A percentile compares a stretch with the other conserved stretches of the same genome.
These are phyloP conservation scores for Tortricodes alternella DNA, from an alignment of 2,888 invertebrate genomes.

Conservation along the genomic window DNA sequence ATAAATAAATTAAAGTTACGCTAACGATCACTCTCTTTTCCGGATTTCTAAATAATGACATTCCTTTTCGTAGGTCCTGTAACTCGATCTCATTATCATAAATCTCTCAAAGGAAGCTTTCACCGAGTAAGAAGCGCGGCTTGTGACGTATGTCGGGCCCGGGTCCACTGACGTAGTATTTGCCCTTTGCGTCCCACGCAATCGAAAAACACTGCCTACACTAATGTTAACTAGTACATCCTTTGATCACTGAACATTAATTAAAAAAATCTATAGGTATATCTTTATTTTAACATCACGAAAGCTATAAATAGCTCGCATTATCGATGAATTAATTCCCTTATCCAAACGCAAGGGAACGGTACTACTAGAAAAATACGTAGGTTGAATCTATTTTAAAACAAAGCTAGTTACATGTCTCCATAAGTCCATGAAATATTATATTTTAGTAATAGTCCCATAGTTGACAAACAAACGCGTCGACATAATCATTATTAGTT, in stretches of 20 bases:
- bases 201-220: conserved; percentile 21
- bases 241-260: not conserved
- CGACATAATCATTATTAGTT: conserved; percentile 48
- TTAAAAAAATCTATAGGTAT: not conserved
- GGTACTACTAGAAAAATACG: conserved; percentile 7
- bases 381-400: not conserved
- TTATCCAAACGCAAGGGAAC: conserved; percentile 1
- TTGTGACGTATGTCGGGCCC: conserved; percentile 42
- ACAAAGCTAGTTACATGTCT: too few relatives aligned
- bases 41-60: not conserved
- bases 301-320: conserved; percentile 11
- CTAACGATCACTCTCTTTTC: not conserved
- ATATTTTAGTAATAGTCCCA: conserved; percentile 31
- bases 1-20: not conserved
- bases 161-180: conserved; percentile 66
- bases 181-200: conserved; percentile 73
- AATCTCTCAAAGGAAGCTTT: conserved; percentile 21
- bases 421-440: too few relatives aligned
- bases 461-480: conserved; percentile 61
- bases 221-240: not conserved
- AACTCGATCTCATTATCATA: not conserved
- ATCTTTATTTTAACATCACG: not conserved
- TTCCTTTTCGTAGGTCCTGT: not conserved
- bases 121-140: conserved; percentile 31
- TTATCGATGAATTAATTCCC: conserved; percentile 7